phyloP scores from a whole-genome alignment of 2,113 vertebrate species.

The Myiozetetes cayanensis region DNA sequence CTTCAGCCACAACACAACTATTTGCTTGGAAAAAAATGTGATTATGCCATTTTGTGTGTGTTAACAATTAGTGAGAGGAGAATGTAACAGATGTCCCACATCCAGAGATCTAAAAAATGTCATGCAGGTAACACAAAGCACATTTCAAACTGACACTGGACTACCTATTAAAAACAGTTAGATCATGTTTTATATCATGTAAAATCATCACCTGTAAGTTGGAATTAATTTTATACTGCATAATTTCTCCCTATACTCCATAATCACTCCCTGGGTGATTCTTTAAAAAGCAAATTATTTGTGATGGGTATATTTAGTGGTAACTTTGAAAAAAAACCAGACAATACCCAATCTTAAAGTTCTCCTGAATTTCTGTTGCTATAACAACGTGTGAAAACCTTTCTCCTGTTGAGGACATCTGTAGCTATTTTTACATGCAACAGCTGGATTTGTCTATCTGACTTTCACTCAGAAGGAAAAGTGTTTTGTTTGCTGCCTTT shows the following conservation, averaged over 20 bases:
- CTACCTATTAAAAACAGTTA: not conserved
- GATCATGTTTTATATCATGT: not conserved
- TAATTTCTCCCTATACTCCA: not conserved
- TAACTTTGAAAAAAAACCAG: slow-evolving; percentile 45
- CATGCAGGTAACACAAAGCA: not conserved
- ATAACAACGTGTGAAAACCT: slow-evolving; percentile 77
- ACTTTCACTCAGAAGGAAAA: slow-evolving; percentile 64
- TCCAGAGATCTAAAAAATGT: not conserved
- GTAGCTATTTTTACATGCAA: slow-evolving; percentile 80
- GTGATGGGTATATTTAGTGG: not conserved
- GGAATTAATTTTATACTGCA: not conserved
- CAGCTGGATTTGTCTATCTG: slow-evolving; percentile 78
- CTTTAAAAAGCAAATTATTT: slow-evolving; percentile 1
- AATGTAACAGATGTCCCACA: not conserved
- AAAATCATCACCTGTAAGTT: not conserved
- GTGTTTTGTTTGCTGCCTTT: slow-evolving; percentile 47
- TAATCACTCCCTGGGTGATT: not conserved
- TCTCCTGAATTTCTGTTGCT: slow-evolving; percentile 72
- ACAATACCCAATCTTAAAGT: slow-evolving; percentile 67
- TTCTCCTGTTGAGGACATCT: slow-evolving; percentile 74
- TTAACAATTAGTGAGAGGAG: not conserved
- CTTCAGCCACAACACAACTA: not conserved
- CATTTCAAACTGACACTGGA: not conserved
- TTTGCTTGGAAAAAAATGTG: not conserved
- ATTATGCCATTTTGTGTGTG: not conserved